Base-by-base conservation (phyloP, 92 coral and sea anemone genomes). In the Zoanthus solanderi region DNA sequence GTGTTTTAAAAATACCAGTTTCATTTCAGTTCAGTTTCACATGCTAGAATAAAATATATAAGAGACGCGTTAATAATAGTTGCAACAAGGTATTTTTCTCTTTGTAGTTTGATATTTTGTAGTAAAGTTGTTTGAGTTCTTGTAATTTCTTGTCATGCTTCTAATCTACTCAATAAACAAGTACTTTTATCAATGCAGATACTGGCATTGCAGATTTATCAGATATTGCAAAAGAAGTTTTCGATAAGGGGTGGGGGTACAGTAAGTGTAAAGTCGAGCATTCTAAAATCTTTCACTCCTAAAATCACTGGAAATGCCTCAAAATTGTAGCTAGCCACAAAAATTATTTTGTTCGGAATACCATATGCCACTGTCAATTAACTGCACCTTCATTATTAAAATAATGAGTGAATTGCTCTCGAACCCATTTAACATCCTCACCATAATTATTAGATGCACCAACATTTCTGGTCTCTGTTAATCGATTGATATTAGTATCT, bases 401-500 rank as follows among this genome's bases (percentile, higher is more conserved):
- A 63, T 58, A 58, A 58, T 18, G 69, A 63, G 69, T 63, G 69
- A 63, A 63, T 63, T 63, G 69, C 69, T 63, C 69, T 1, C 69
- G 69, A 63, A 63, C 69, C 69, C 69, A 63, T 63, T 63, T 63
- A 63, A 30, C 69, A 63, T n/a, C 69, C 17, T 63, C 69, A 63
- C 69, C 69, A 63, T 63, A 63, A 63, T 63, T 63, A 63, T 63
- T 63, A 63, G 69, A 63, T 63, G 69, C 69, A 63, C 69, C 69
- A 63, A 63, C 69, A 63, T 63, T 63, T 63, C 69, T 63, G 69
- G 17, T 63, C 69, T 63, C 69, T 63, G 69, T 63, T 63, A 63
- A 63, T 63, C 69, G 31, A 63, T 63, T 63, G 69, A 63, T 63
- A 63, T 63, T 63, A 63, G 31, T 63, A 63, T 63, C 69, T 63